These are phyloP conservation scores for Corydoras maculifer DNA, from an alignment of 2,113 vertebrate species.

Conservation along the genomic window DNA sequence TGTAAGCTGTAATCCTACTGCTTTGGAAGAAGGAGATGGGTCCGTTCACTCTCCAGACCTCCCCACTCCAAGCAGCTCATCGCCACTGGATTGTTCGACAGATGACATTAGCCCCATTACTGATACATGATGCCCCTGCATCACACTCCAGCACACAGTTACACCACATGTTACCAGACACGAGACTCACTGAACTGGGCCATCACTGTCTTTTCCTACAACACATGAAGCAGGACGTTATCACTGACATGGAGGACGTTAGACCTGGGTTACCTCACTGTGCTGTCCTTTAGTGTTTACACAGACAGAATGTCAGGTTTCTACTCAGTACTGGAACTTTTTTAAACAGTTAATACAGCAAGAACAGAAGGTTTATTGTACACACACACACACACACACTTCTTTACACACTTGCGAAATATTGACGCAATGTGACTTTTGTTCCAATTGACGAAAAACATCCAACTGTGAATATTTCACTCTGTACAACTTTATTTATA, in stretches of 20 bases:
- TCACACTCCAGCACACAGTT: slow-evolving; percentile 11
- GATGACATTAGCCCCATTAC: slow-evolving; percentile 36
- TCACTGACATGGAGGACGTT: not conserved
- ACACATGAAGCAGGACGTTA: not conserved
- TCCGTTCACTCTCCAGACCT: slow-evolving; percentile 35
- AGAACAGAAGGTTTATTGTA: not conserved
- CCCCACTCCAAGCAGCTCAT: slow-evolving; percentile 46
- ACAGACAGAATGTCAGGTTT: not conserved
- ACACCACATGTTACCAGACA: not conserved
- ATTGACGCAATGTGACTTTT: not conserved
- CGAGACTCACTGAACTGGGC: not conserved
- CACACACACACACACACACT: not conserved
- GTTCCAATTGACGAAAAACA: slow-evolving; percentile 20
- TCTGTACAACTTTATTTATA: slow-evolving; percentile 20
- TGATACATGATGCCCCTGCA: slow-evolving; percentile 49
- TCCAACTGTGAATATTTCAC: slow-evolving; percentile 33
- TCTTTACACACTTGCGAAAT: not conserved
- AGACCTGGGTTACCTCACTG: not conserved
- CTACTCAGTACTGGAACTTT: not conserved
- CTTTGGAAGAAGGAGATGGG: not conserved
- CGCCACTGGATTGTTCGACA: slow-evolving; percentile 42
- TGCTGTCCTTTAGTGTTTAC: not conserved
- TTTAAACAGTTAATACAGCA: not conserved
- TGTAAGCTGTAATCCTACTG: slow-evolving; percentile 44
- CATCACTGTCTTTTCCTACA: not conserved